Evolutionary conservation across 2,113 vertebrate genomes (phyloP), one percentile per base, ranked within the genome.

Genomic region (Oreochromis spilurus): DNA sequence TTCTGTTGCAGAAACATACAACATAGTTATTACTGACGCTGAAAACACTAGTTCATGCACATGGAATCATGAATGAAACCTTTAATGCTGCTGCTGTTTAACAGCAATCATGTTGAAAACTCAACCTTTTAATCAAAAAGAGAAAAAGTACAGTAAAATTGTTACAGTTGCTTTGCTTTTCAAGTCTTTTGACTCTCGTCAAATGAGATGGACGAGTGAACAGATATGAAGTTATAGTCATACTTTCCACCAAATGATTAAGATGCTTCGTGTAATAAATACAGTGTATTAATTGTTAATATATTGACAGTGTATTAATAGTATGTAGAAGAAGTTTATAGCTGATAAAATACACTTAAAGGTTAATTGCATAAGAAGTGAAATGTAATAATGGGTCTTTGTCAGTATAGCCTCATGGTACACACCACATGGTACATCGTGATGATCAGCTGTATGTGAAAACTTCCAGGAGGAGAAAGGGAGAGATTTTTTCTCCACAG

Each of bases 371-470:
- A 31, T 50, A 19, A 50, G 16, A 50, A 31, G 4, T 9, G 26
- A 80, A 40, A 17, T 11, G 21, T 80, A 58, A 55, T 7, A 82
- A 24, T 26, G 16, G 43, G 21, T 58, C 48, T 83, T 57, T 79
- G 29, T 84, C 53, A 24, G 3, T 6, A 57, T 31, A 29, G 43
- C 21, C 38, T 82, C 12, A 29, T 80, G 21, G 75, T 70, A 19
- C 48, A 38, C 29, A 58, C 55, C 84, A 53, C 77, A 60, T 67
- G 60, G 26, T 85, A 7, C 81, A 88, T 86, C 83, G 55, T 94
- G 92, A 91, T 36, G 2, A 24, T 86, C 78, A 89, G 34, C 31
- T 4, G 50, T 29, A 36, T 4, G 72, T 84, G 24, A 17, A 65
- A 36, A 67, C 36, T 21, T 12, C 3, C 8, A 21, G 17, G 17